These are phyloP conservation scores for Lepidotrigona ventralis DNA, from an alignment of 1,140 invertebrate genomes.

Conservation along the genomic window DNA sequence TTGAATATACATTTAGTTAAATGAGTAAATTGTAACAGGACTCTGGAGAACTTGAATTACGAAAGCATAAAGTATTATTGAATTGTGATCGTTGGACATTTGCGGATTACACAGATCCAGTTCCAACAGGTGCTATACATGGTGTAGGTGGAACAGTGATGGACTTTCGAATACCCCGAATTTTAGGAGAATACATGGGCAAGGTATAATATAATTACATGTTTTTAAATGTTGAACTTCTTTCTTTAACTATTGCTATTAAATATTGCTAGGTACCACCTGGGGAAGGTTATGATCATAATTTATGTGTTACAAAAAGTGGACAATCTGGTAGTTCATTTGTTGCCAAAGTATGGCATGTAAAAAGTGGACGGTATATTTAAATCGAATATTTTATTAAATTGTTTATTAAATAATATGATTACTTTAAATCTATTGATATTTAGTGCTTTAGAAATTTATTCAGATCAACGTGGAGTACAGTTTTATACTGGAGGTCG, in stretches of 20 bases:
- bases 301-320: constrained; percentile 81
- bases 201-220: constrained; percentile 53
- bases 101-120: constrained; percentile 82
- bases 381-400: background rate
- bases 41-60: constrained; percentile 78
- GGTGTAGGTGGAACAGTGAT: constrained; percentile 81
- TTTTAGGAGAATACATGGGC: constrained; percentile 77
- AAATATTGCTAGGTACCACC: constrained; percentile 63
- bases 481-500: constrained; percentile 93
- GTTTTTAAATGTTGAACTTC: background rate
- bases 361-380: constrained; percentile 81
- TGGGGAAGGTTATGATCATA: constrained; percentile 83
- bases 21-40: constrained; percentile 49
- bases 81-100: constrained; percentile 89
- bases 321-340: constrained; percentile 58
- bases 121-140: constrained; percentile 87
- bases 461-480: constrained; percentile 91
- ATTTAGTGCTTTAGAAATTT: constrained; percentile 85
- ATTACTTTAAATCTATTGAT: constrained; percentile 2
- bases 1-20: background rate
- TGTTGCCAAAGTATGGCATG: constrained; percentile 83
- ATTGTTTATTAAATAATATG: constrained; percentile 11
- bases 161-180: constrained; percentile 81
- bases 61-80: constrained; percentile 86
- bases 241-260: background rate